Conservation (phyloP, 2,113 vertebrate species). For the Gallinago undulata region DNA sequence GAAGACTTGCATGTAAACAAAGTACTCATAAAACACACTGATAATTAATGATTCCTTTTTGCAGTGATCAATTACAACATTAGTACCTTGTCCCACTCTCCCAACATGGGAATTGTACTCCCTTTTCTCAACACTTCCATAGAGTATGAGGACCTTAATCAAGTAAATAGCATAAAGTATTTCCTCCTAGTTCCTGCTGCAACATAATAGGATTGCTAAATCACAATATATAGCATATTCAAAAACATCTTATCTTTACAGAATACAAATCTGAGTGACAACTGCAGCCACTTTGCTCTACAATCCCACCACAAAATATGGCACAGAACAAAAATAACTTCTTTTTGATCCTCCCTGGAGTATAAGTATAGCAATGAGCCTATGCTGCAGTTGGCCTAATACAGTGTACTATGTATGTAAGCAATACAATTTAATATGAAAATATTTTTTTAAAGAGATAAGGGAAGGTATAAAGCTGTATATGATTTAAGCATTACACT, state of each 20-base stretch:
- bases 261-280: background rate
- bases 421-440: background rate
- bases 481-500: background rate
- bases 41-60: background rate
- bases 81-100: background rate
- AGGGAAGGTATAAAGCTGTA: background rate
- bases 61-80: background rate
- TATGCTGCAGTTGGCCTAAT: background rate
- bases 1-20: background rate
- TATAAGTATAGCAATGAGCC: background rate
- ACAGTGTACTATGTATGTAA: rapidly evolving
- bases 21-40: background rate
- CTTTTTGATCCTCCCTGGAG: background rate
- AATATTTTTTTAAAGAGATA: background rate
- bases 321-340: background rate
- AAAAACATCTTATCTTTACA: background rate
- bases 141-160: background rate
- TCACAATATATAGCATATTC: background rate
- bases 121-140: background rate
- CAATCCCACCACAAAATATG: background rate
- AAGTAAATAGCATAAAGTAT: background rate
- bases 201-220: background rate
- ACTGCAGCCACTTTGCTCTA: background rate
- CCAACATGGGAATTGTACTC: background rate
- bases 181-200: background rate